phyloP scores from a whole-genome alignment of 2,113 vertebrate genomes.

The Phrynocephalus versicolor region DNA sequence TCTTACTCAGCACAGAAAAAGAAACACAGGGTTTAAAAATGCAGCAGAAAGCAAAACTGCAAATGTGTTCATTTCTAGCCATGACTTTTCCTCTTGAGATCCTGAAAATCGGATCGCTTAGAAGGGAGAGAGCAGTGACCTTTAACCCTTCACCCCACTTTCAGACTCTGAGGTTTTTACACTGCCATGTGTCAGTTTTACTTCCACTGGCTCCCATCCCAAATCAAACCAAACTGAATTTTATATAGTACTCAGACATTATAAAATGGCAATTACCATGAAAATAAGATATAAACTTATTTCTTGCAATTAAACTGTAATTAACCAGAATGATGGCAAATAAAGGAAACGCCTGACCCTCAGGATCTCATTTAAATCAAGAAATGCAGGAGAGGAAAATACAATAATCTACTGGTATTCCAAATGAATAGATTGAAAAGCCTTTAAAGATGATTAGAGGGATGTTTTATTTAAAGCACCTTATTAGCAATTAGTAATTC shows the following conservation, averaged over 20 bases:
- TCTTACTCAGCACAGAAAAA: too few species aligned
- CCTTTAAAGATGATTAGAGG: not conserved
- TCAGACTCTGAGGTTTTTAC: too few species aligned
- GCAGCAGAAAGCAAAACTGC: too few species aligned
- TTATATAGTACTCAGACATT: constrained; percentile 10
- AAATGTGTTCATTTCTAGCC: too few species aligned
- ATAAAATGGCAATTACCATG: constrained; percentile 8
- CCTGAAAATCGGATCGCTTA: not conserved
- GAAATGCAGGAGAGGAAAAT: not conserved
- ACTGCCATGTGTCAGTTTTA: not conserved
- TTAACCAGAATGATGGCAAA: not conserved
- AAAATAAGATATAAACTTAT: constrained; percentile 27
- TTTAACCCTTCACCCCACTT: too few species aligned
- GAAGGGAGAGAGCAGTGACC: too few species aligned
- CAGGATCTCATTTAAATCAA: constrained; percentile 3
- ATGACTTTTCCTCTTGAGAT: not conserved
- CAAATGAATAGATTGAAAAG: not conserved
- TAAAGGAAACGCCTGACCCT: not conserved
- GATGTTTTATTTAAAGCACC: not conserved
- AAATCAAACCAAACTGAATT: constrained; percentile 20
- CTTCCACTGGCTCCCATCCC: not conserved
- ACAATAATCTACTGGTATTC: not conserved
- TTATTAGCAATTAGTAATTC: constrained; percentile 6
- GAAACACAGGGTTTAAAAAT: too few species aligned
- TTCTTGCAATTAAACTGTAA: constrained; percentile 24